Conservation (phyloP, 2,797 vertebrate species). For the Phalanger gymnotis region DNA sequence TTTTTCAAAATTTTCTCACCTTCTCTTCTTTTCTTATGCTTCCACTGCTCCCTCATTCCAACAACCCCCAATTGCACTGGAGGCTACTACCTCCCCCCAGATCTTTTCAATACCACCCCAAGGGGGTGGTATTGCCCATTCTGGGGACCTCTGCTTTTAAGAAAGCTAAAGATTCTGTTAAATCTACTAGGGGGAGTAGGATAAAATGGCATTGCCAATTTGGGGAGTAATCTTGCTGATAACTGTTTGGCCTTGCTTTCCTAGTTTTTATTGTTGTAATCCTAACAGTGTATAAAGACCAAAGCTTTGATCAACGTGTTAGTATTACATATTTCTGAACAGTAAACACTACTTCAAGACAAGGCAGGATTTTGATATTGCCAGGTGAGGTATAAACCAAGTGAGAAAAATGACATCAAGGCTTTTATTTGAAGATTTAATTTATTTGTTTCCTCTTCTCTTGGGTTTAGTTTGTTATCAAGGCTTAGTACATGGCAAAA, state of each 20-base stretch:
- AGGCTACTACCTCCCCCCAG: too few relatives aligned
- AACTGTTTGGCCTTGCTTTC: not conserved
- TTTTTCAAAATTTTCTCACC: too few relatives aligned
- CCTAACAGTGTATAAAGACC: not conserved
- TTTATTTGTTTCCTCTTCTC: conserved; percentile 4
- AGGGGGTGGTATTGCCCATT: too few relatives aligned
- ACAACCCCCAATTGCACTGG: too few relatives aligned
- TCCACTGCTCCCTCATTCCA: too few relatives aligned
- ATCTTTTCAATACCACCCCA: too few relatives aligned
- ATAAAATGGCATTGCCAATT: not conserved
- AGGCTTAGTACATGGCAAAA: not conserved
- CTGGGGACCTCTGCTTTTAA: not conserved
- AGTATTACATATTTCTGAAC: conserved; percentile 23
- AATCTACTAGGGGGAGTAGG: not conserved
- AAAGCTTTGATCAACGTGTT: not conserved
- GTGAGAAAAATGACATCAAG: not conserved
- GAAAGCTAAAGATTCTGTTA: not conserved
- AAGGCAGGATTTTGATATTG: not conserved
- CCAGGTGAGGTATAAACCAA: not conserved
- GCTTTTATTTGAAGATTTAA: not conserved
- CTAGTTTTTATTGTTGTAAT: not conserved
- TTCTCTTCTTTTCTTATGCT: too few relatives aligned
- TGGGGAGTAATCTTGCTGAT: not conserved
- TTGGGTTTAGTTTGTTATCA: not conserved
- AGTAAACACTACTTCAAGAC: not conserved